Percentiles rank a stretch among this genome's conserved stretches.
Conservation (phyloP, 2,797 vertebrate genomes). For the Gastrophryne carolinensis region DNA sequence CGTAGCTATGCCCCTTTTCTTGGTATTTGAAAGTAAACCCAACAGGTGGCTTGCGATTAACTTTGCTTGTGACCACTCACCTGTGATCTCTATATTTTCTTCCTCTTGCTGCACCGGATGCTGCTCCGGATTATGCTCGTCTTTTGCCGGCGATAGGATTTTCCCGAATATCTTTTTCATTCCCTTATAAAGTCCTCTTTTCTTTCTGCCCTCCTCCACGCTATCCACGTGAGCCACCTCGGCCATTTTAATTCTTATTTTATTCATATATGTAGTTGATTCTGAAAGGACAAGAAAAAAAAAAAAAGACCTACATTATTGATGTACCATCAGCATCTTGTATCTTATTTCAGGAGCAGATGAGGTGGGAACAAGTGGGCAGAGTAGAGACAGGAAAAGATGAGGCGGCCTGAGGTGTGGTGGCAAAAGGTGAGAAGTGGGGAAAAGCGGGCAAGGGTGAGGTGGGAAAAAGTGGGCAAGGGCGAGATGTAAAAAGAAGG, state of each 20-base stretch:
- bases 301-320: not conserved
- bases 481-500: no score
- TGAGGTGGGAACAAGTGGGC: no score
- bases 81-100: constrained; percentile 24
- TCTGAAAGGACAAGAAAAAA: not conserved
- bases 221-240: not conserved
- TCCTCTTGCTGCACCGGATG: not conserved
- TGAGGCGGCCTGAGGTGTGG: no score
- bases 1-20: no score
- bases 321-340: no score
- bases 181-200: not conserved
- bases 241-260: constrained; percentile 13
- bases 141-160: not conserved
- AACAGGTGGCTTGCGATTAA: no score
- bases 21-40: no score
- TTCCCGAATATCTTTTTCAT: not conserved
- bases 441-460: no score
- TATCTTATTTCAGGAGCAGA: no score
- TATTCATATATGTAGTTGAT: constrained; percentile 12
- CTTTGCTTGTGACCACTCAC: not conserved
- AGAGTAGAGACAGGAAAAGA: no score
- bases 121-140: not conserved
- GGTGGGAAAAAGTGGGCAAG: no score
- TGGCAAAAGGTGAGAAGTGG: no score
- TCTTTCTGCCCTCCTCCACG: not conserved